Conservation (phyloP, 2,888 invertebrate genomes). For the Oasisia sp. region DNA sequence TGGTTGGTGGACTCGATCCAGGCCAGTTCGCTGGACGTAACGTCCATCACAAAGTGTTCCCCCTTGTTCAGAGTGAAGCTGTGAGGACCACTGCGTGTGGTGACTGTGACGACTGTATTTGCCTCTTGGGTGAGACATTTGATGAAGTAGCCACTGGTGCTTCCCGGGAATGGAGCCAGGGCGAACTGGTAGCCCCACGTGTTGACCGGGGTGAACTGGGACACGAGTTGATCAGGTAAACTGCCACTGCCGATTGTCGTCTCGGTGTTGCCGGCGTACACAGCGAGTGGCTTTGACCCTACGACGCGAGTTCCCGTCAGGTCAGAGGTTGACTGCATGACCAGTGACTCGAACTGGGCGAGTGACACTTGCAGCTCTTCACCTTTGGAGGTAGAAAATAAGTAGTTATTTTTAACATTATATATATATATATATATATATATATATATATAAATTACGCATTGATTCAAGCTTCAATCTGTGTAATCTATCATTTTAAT, state of each 20-base stretch:
- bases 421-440: too few relatives aligned
- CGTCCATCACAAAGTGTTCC: neutral
- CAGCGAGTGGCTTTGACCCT: constrained; percentile 18
- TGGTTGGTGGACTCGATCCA: constrained; percentile 21
- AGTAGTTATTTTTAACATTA: too few relatives aligned
- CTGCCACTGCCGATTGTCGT: constrained; percentile 24
- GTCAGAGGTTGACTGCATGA: constrained; percentile 18
- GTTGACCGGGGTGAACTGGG: constrained; percentile 23
- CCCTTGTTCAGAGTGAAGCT: neutral
- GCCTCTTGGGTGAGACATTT: neutral
- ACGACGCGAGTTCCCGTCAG: constrained; percentile 25
- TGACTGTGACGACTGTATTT: constrained; percentile 20
- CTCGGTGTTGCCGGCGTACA: constrained; percentile 23
- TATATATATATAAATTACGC: too few relatives aligned
- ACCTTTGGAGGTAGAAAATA: neutral
- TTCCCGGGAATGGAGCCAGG: constrained; percentile 26
- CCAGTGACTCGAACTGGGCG: neutral
- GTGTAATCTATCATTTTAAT: too few relatives aligned
- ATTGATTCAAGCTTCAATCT: too few relatives aligned
- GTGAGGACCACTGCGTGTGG: neutral
- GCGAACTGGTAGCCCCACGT: constrained; percentile 24
- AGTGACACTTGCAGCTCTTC: neutral
- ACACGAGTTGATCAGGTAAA: constrained; percentile 26
- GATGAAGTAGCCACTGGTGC: neutral
- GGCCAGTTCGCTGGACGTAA: constrained; percentile 7